phyloP scores from a whole-genome alignment of 1,140 invertebrate genomes.

The Homarus americanus region DNA sequence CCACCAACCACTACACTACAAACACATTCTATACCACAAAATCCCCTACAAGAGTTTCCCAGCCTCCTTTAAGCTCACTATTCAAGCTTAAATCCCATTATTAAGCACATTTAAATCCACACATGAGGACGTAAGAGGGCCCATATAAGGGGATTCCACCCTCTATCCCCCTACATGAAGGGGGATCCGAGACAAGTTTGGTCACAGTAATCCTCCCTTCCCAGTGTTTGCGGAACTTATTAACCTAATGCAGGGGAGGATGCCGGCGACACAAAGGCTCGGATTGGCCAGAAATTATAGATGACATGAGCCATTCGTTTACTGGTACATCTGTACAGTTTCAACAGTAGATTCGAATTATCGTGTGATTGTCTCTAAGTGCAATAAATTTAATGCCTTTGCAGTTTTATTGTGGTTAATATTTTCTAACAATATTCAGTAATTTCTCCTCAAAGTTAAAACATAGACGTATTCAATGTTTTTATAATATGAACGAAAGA shows the following conservation, averaged over 20 bases:
- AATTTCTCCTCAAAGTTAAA: too few relatives aligned
- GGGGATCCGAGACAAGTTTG: neutral
- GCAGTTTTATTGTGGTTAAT: too few relatives aligned
- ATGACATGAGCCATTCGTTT: neutral
- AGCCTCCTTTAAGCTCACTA: neutral
- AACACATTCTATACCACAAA: neutral
- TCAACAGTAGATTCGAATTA: too few relatives aligned
- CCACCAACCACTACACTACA: neutral
- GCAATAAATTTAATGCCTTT: too few relatives aligned
- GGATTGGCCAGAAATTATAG: neutral
- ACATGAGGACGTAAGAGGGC: slow-evolving; percentile 1
- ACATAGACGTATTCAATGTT: too few relatives aligned
- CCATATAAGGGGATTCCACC: neutral
- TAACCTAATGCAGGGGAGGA: neutral
- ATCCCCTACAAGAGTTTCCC: slow-evolving; percentile 3
- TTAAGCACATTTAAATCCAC: slow-evolving; percentile 18
- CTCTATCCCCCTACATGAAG: slow-evolving; percentile 1
- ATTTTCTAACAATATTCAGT: too few relatives aligned
- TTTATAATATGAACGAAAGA: too few relatives aligned
- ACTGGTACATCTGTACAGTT: too few relatives aligned
- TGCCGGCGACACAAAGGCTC: neutral
- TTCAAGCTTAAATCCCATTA: slow-evolving; percentile 5
- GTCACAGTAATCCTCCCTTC: neutral
- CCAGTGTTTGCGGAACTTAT: slow-evolving; percentile 7
- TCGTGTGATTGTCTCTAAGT: too few relatives aligned